These are phyloP conservation scores for Eubucco bourcierii DNA, from an alignment of 2,113 vertebrate species.

Conservation along the genomic window DNA sequence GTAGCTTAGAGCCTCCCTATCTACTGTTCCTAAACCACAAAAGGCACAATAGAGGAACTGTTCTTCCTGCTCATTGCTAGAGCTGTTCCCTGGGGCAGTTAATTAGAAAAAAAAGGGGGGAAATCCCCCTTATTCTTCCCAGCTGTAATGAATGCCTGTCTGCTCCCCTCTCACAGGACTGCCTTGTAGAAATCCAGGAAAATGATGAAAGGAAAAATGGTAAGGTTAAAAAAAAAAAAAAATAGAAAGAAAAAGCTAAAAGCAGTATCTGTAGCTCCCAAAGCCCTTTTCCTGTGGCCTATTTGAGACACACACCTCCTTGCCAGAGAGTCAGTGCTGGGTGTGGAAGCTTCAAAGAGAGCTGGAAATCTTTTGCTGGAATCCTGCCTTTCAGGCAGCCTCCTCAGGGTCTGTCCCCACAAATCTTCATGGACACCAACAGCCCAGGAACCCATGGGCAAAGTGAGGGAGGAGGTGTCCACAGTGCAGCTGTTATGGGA, in stretches of 20 bases:
- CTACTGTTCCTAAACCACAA: constrained; percentile 20
- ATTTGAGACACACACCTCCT: not conserved
- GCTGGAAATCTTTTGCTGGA: not conserved
- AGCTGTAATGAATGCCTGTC: constrained; percentile 31
- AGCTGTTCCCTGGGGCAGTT: constrained; percentile 3
- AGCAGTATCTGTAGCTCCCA: not conserved
- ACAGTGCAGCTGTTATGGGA: not conserved
- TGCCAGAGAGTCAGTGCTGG: not conserved
- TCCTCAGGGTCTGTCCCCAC: not conserved
- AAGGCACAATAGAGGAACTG: constrained; percentile 8
- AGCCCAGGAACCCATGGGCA: not conserved
- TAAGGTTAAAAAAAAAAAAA: not conserved
- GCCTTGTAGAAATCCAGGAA: constrained; percentile 33
- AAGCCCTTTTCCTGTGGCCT: constrained; percentile 4
- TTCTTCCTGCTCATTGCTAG: not conserved
- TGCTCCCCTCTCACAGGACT: constrained; percentile 20
- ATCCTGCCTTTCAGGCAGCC: not conserved
- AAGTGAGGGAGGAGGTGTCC: not conserved
- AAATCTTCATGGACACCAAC: not conserved
- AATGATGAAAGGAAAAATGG: constrained; percentile 33
- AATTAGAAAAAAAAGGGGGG: not conserved
- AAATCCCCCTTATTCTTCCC: not conserved
- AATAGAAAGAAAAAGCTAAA: not conserved
- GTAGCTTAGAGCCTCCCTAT: constrained; percentile 32
- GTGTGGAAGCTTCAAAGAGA: not conserved